Base-by-base conservation (phyloP, 2,797 vertebrate genomes). In the Bothrops alternatus region DNA sequence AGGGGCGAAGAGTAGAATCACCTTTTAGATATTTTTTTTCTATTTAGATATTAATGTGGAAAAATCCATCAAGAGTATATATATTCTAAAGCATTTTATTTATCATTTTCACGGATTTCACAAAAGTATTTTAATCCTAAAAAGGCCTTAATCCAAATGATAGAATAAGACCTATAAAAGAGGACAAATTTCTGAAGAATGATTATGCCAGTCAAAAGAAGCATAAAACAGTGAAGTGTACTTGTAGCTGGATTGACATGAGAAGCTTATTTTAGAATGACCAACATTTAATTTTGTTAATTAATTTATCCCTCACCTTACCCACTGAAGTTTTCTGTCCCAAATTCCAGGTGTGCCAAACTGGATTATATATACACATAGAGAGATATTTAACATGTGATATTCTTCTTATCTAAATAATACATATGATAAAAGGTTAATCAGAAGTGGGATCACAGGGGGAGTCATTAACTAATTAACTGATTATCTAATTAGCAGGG, bases 131-230 rank as follows among this genome's bases (percentile, higher is more conserved):
- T 93, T 86, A 78, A 20, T 88, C 37, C 50, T 55, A 25, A 58
- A 86, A 92, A 88, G 23, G n/a, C 18, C 47, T 88, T 42, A 91
- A 93, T 50, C 10, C 1, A 86, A 86, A 91, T 92, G 42, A 82
- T 86, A 86, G 13, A 90, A 88, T 88, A 50, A 57, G 87, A 94
- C 82, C 25, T 53, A 63, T 57, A 50, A 12, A 50, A 90, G 47
- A 14, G 5, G 57, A 12, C 18, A 69, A 5, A 50, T 47, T 2
- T 7, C 5, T 25, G 26, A 28, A 47, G 13, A 7, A 1, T 50
- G 37, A 28, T 37, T 57, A 63, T 63, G 82, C 42, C 13, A 4
- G 47, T 53, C 28, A 86, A 63, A 86, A 2, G 37, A 20, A 50
- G 47, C 16, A 6, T 88, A 88, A 57, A 23, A 37, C 23, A 18